Evolutionary conservation across 2,888 invertebrate genomes (phyloP).

Genomic region (Drosophila engyochracea): DNA sequence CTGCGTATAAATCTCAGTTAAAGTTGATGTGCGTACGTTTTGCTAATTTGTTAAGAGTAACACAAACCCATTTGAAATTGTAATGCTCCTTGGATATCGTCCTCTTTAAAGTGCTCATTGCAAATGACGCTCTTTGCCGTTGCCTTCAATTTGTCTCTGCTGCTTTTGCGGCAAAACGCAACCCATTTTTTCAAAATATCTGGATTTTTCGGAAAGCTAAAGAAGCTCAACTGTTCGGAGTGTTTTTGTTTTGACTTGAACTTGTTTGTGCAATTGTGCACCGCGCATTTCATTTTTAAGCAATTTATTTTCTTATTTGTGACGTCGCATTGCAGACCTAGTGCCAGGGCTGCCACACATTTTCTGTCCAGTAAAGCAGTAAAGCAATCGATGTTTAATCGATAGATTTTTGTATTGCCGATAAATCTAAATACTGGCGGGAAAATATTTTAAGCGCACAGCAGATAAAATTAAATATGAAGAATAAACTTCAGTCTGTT

Average conservation of each 20-base stretch:
- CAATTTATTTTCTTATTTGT: slow-evolving; percentile 42
- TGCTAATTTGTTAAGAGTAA: neutral
- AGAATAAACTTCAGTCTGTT: slow-evolving; percentile 1
- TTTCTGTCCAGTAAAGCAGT: neutral
- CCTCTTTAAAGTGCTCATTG: slow-evolving; percentile 62
- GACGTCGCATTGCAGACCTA: slow-evolving; percentile 38
- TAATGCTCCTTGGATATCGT: slow-evolving; percentile 64
- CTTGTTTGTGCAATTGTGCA: slow-evolving; percentile 57
- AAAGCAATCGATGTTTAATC: slow-evolving; percentile 27
- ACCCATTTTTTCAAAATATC: slow-evolving; percentile 50
- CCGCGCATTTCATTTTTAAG: slow-evolving; percentile 64
- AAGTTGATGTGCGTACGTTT: neutral
- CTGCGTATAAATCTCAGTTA: slow-evolving; percentile 19
- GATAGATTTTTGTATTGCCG: neutral
- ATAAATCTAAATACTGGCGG: neutral
- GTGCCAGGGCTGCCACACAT: slow-evolving; percentile 25
- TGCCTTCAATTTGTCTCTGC: slow-evolving; percentile 37
- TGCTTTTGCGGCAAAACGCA: slow-evolving; percentile 52
- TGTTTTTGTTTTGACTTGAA: slow-evolving; percentile 51
- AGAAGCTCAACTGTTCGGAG: slow-evolving; percentile 52
- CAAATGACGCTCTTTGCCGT: slow-evolving; percentile 55
- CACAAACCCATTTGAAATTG: slow-evolving; percentile 66
- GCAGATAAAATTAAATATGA: neutral
- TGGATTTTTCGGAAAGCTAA: slow-evolving; percentile 60
- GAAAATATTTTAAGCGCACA: neutral